Evolutionary conservation across 2,113 vertebrate species (phyloP).

Genomic region (Syngnathus typhle): DNA sequence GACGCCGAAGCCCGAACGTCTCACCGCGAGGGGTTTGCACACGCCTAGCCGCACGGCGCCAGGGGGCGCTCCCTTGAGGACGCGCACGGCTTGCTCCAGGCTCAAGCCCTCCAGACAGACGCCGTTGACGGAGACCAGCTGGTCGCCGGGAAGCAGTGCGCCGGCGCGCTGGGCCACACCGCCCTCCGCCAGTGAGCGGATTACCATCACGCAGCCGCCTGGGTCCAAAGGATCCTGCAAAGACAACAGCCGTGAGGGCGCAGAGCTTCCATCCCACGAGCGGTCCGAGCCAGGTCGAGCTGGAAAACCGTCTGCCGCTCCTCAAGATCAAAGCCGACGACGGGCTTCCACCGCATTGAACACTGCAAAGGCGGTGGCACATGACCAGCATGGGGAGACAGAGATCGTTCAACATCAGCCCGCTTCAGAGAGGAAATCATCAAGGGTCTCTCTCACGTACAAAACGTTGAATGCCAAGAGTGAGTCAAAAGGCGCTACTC

Average conservation of each 20-base stretch:
- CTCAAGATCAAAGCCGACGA: too few species aligned
- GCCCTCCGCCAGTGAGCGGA: slow-evolving; percentile 84
- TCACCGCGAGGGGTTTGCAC: slow-evolving; percentile 86
- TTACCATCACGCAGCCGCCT: slow-evolving; percentile 83
- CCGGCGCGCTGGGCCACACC: slow-evolving; percentile 79
- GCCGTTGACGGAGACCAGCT: slow-evolving; percentile 87
- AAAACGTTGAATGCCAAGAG: too few species aligned
- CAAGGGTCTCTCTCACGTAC: too few species aligned
- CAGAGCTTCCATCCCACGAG: too few species aligned
- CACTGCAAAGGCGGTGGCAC: not conserved
- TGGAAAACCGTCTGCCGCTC: too few species aligned
- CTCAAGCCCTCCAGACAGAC: slow-evolving; percentile 66
- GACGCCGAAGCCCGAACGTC: slow-evolving; percentile 9
- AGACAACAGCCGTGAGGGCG: not conserved
- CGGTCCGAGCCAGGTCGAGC: too few species aligned
- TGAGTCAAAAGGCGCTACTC: too few species aligned
- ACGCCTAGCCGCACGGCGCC: slow-evolving; percentile 82
- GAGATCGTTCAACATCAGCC: not conserved
- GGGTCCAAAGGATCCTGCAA: slow-evolving; percentile 85
- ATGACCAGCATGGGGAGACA: slow-evolving; percentile 4
- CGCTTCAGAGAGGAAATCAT: too few species aligned
- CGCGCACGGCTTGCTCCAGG: slow-evolving; percentile 82
- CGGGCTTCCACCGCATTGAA: too few species aligned
- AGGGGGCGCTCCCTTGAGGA: slow-evolving; percentile 80
- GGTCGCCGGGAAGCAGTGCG: slow-evolving; percentile 80